Conservation (phyloP, 1,140 invertebrate species). For the Portunus trituberculatus region DNA sequence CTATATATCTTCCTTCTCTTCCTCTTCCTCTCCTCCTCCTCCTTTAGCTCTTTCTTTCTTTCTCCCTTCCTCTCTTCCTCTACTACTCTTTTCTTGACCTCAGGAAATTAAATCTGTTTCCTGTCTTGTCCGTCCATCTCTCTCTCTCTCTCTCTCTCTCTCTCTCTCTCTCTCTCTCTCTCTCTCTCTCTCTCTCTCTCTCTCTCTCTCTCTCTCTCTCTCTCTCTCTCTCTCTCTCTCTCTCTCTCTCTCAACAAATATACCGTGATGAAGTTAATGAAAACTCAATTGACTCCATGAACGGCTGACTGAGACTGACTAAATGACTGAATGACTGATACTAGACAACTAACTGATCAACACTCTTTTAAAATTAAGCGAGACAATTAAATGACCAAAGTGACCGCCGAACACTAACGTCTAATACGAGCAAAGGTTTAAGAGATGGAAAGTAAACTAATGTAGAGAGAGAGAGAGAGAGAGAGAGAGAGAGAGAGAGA, state of each 20-base stretch:
- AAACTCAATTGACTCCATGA: no score
- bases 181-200: not conserved
- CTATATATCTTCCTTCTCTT: not conserved
- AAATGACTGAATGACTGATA: no score
- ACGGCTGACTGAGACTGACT: no score
- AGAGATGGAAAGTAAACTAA: not conserved
- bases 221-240: not conserved
- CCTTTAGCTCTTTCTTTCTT: not conserved
- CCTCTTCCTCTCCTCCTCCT: not conserved
- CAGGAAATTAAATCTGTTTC: slow-evolving; percentile 14
- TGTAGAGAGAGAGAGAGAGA: slow-evolving; percentile 17
- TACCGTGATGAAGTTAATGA: no score
- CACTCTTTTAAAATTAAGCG: no score
- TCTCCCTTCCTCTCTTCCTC: slow-evolving; percentile 34
- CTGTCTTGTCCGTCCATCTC: not conserved
- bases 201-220: not conserved
- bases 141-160: not conserved
- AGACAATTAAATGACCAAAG: no score
- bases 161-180: slow-evolving; percentile 16
- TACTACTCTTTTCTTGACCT: slow-evolving; percentile 1
- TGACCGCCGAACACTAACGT: no score
- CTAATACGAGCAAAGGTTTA: no score
- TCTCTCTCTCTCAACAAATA: not conserved
- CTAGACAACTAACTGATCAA: no score
- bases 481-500: slow-evolving; percentile 30